phyloP scores from a whole-genome alignment of 2,113 vertebrate genomes.

The Empidonax traillii region DNA sequence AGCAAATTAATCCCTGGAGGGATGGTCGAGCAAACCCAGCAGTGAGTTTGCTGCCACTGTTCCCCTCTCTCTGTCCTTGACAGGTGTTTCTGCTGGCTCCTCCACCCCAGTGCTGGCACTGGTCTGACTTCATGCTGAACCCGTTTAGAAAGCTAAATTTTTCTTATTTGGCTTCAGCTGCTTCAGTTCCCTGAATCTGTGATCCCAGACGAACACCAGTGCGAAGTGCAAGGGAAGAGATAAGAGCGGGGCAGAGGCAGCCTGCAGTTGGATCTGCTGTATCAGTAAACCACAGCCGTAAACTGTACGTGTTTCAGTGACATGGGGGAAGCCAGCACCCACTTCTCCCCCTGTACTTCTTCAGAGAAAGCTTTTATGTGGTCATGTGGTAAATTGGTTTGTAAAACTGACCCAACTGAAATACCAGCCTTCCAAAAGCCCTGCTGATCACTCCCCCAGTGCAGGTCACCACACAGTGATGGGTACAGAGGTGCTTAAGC shows the following conservation, averaged over 20 bases:
- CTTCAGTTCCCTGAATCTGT: background rate
- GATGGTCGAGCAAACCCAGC: background rate
- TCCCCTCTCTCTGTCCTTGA: background rate
- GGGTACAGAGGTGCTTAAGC: background rate
- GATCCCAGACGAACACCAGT: background rate
- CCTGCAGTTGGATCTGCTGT: background rate
- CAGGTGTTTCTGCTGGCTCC: background rate
- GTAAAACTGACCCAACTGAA: slow-evolving; percentile 29
- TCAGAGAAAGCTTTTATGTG: background rate
- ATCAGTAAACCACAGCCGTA: slow-evolving; percentile 44
- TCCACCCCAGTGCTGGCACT: background rate
- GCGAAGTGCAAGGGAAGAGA: background rate
- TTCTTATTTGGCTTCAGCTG: slow-evolving; percentile 7
- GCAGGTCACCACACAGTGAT: background rate
- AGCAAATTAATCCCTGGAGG: background rate
- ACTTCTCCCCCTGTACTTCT: background rate
- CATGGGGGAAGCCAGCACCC: background rate
- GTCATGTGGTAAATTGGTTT: background rate
- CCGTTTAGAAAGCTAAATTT: slow-evolving; percentile 3
- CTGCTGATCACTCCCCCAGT: background rate
- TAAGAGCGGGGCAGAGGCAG: background rate
- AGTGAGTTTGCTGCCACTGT: background rate
- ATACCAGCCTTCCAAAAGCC: background rate
- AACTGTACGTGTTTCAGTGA: rapidly evolving
- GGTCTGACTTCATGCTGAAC: background rate